Conservation (phyloP, 37 sponge, comb jelly and placozoan genomes). For the Chondrosia reniformis region DNA sequence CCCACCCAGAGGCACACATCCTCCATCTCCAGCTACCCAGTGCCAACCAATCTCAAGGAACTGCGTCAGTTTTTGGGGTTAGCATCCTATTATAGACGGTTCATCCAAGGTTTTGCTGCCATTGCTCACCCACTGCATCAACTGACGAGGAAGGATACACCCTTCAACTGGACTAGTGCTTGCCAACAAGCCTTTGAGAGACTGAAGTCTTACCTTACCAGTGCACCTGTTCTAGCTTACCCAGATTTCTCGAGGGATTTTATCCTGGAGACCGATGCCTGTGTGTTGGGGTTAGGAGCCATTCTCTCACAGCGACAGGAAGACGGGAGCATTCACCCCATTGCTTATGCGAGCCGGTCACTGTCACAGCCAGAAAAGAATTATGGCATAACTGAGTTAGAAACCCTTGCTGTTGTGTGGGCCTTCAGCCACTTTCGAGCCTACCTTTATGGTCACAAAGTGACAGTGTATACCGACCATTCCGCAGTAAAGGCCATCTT, state of each 20-base stretch:
- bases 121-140: not conserved
- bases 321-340: constrained; percentile 8
- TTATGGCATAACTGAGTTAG: constrained; percentile 20
- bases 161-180: not conserved
- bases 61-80: constrained; percentile 13
- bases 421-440: constrained; percentile 23
- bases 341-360: constrained; percentile 27
- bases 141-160: not conserved
- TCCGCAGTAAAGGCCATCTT: constrained; percentile 37
- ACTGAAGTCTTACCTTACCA: constrained; percentile 7
- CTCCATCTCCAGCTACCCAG: not conserved
- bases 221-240: constrained; percentile 35
- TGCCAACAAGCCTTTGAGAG: not conserved
- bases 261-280: constrained; percentile 53
- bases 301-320: constrained; percentile 37
- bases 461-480: constrained; percentile 34
- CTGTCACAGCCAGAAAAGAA: constrained; percentile 24
- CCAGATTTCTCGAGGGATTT: constrained; percentile 30
- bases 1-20: not conserved
- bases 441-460: constrained; percentile 10
- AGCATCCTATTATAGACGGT: constrained; percentile 5
- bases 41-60: not conserved
- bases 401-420: constrained; percentile 38
- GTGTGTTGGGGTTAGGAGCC: constrained; percentile 41
- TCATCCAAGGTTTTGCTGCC: constrained; percentile 1